These are phyloP conservation scores for Sebastes cheni DNA, from an alignment of 2,797 vertebrate genomes.

Conservation along the genomic window DNA sequence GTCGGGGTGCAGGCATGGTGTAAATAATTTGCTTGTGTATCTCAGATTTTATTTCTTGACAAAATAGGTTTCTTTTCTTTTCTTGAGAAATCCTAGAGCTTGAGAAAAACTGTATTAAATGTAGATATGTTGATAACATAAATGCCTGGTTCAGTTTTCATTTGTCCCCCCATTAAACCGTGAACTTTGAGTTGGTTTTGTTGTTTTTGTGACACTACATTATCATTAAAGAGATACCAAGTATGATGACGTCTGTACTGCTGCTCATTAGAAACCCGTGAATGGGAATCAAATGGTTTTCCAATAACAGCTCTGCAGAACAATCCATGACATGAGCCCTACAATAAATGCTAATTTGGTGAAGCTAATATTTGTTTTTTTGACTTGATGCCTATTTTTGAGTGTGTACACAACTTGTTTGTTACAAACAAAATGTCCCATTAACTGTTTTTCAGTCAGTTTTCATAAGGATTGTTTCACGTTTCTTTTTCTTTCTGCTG, in stretches of 20 bases:
- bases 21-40: conserved; percentile 76
- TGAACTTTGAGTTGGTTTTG: conserved; percentile 45
- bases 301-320: not conserved
- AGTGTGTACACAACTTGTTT: not conserved
- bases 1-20: conserved; percentile 55
- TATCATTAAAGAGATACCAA: conserved; percentile 19
- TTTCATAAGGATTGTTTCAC: not conserved
- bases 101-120: conserved; percentile 81
- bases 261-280: not conserved
- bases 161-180: conserved; percentile 67
- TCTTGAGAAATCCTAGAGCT: conserved; percentile 64
- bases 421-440: not conserved
- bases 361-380: not conserved
- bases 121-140: conserved; percentile 82
- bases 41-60: conserved; percentile 74
- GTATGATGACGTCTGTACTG: not conserved
- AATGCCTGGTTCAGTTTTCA: conserved; percentile 63
- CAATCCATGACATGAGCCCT: not conserved
- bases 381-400: not conserved
- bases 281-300: not conserved
- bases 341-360: not conserved
- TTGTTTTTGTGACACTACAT: conserved; percentile 39
- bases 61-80: conserved; percentile 54
- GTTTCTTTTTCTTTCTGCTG: not conserved
- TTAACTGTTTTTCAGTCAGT: not conserved